Evolutionary conservation across 2,888 invertebrate genomes (phyloP), one percentile per base, ranked within the genome.

Genomic region (Brenthis ino): DNA sequence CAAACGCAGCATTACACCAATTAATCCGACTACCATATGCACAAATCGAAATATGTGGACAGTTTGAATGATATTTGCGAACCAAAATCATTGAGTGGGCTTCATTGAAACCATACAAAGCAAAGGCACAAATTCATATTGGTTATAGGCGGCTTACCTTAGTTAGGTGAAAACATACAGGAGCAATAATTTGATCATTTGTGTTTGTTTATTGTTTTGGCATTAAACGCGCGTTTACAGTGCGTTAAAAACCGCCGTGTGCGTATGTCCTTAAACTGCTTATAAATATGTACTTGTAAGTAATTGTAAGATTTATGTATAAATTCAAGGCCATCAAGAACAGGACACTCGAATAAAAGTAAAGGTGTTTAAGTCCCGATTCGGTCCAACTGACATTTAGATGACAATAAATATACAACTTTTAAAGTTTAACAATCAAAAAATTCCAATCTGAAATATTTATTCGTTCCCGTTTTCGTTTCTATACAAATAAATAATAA

Each of bases 381-480:
- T 20, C 12, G 13, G 20, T 13, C 11, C 48, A 48, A 58, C 11
- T 60, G 58, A 28, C 48, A 60, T 60, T 60, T 60, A 14, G 48
- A n/a, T 58, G 47, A 48, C 28, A n/a, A 60, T 28, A 60, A 48
- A 11, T 48, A 48, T 13, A 48, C 28, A 11, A 14, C 57, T 58
- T 58, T 47, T 24, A 14, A 47, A 47, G 6, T 6, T 13, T 37
- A 16, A 57, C 33, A 37, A 57, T 20, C 6, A 37, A 11, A 43
- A 11, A 43, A 43, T 1, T 43, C 11, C 37, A 43, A 43, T 8
- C 37, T 43, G 37, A 1, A 43, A 11, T 43, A 43, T 43, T 43
- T 43, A 43, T 43, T 11, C 11, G 37, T 37, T 54, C 28, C 28
- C 54, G 6, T 24, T 28, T 54, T 54, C 54, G 6, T 24, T 28